Evolutionary conservation across 2,888 invertebrate species (phyloP).

Genomic region (Gerris lacustris): DNA sequence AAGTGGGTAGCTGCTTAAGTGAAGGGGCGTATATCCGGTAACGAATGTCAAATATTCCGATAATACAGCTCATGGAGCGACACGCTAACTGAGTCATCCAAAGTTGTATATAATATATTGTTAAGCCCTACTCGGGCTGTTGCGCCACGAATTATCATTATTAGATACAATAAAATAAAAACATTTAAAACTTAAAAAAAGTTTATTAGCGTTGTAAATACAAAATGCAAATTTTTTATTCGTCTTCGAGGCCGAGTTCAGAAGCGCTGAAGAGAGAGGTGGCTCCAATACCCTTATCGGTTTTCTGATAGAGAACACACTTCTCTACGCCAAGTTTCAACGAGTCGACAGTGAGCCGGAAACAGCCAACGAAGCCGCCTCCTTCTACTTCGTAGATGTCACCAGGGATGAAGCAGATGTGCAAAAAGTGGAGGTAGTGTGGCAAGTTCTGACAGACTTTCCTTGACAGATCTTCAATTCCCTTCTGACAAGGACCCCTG

Average conservation of each 20-base stretch:
- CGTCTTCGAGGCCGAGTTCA: constrained; percentile 4
- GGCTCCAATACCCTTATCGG: neutral
- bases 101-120: too few relatives aligned
- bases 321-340: constrained; percentile 6
- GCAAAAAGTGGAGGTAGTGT: neutral
- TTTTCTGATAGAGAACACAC: constrained; percentile 1
- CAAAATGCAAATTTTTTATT: neutral
- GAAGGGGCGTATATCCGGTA: too few relatives aligned
- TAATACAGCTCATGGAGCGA: too few relatives aligned
- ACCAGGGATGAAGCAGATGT: constrained; percentile 9
- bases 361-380: neutral
- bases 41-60: too few relatives aligned
- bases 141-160: too few relatives aligned
- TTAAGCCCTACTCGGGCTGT: too few relatives aligned
- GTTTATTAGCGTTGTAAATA: too few relatives aligned
- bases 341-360: constrained; percentile 6
- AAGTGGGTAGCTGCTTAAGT: too few relatives aligned
- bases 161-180: too few relatives aligned
- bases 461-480: constrained; percentile 1
- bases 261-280: neutral
- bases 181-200: too few relatives aligned
- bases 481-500: neutral
- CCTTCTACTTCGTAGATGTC: neutral
- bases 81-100: too few relatives aligned
- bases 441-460: constrained; percentile 4